These are phyloP conservation scores for Rhodeus uyekii DNA, from an alignment of 2,797 vertebrate species.

Conservation along the genomic window DNA sequence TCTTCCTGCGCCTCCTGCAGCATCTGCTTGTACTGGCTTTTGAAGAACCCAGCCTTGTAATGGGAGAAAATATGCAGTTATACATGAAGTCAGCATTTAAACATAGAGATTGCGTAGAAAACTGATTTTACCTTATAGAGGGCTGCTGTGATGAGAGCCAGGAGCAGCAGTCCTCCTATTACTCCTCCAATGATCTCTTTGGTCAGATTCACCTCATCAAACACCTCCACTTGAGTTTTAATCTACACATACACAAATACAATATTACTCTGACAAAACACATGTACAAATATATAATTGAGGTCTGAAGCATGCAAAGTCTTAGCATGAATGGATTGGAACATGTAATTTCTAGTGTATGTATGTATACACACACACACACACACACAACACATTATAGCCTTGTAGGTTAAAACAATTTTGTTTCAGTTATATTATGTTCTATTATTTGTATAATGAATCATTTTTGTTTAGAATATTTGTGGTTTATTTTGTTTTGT, in stretches of 20 bases:
- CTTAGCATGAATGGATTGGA: too few species aligned
- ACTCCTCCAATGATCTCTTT: constrained; percentile 79
- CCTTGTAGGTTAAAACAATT: too few species aligned
- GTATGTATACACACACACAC: too few species aligned
- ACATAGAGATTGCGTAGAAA: too few species aligned
- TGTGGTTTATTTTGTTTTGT: too few species aligned
- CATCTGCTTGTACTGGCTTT: constrained; percentile 81
- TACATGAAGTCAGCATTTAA: not conserved
- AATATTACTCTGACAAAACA: not conserved
- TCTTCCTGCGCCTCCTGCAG: too few species aligned
- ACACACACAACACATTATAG: too few species aligned
- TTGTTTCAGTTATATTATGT: too few species aligned
- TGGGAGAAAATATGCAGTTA: constrained; percentile 49
- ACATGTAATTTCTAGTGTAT: not conserved
- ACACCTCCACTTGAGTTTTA: constrained; percentile 76
- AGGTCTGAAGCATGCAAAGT: not conserved
- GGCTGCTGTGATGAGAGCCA: constrained; percentile 73
- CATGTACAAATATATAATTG: too few species aligned
- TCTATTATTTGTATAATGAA: too few species aligned
- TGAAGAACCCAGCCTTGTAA: constrained; percentile 90
- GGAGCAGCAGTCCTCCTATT: constrained; percentile 76
- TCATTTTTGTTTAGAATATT: too few species aligned
- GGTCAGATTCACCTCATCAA: constrained; percentile 68
- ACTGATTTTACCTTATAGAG: constrained; percentile 41
- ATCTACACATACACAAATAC: constrained; percentile 65